Base-by-base conservation (phyloP, 2,113 vertebrate genomes). In the Chitala chitala region DNA sequence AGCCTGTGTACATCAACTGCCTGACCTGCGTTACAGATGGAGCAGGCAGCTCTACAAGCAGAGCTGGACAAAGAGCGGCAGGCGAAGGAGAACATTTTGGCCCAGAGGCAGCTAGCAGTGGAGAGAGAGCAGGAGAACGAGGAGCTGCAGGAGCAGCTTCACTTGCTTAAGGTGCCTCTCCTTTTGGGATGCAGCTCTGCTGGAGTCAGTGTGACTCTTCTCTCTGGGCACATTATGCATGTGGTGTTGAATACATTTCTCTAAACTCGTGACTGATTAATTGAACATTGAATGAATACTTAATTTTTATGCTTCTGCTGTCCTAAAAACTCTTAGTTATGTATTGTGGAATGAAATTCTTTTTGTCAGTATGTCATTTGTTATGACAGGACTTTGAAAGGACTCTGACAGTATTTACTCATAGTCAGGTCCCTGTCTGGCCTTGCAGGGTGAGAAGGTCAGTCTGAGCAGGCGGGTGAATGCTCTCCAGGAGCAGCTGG, bases 31-130 rank as follows among this genome's bases (percentile, higher is more conserved):
- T 69, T 50, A 76, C 71, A 94, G 93, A 80, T 90, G 78, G 91
- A 94, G 64, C 81, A 89, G 3, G 86, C 90, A 51, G 84, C 90
- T 9, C 81, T 93, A 69, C 88, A 91, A 65, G 87, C 82, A 31
- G 91, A 94, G 75, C 87, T 94, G 68, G 82, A 88, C 70, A 90
- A 91, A 75, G 91, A 94, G 81, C 89, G 82, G 46, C 86, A 90
- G 24, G 85, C 90, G 4, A 82, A 91, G 44, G 87, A 92, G 74
- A 87, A 85, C 36, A 90, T 89, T 56, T 79, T 90, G 46, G 76
- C 59, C 72, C 91, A 86, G 82, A 85, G 82, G 54, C 87, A 89
- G 0, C 76, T 88, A 64, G 86, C 86, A 65, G 87, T 91, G 68
- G 90, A 92, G 75, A 90, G 83, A 55, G 87, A 91, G 12, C 78